Evolutionary conservation across 2,888 invertebrate genomes (phyloP).

Genomic region (Malthinus flaveolus): DNA sequence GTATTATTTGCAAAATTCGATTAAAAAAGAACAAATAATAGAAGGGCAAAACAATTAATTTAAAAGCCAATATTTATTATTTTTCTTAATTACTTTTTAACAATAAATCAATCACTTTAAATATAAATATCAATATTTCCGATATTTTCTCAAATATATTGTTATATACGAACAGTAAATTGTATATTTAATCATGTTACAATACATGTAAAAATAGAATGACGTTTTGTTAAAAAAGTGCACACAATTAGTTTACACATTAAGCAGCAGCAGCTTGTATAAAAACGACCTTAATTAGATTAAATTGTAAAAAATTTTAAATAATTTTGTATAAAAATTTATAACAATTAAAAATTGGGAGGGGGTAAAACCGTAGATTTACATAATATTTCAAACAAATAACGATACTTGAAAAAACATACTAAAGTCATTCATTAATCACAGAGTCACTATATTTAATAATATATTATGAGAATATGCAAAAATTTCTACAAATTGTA

Average conservation of each 20-base stretch:
- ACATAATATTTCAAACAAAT: too few species aligned
- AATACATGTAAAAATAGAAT: constrained; percentile 1
- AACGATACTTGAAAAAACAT: too few species aligned
- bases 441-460: constrained; percentile 46
- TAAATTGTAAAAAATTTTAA: constrained; percentile 4
- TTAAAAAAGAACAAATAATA: too few species aligned
- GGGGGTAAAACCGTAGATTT: too few species aligned
- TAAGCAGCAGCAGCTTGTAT: not conserved
- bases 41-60: not conserved
- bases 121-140: constrained; percentile 3
- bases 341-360: too few species aligned
- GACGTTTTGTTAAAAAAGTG: not conserved
- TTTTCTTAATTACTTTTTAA: not conserved
- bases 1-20: too few species aligned
- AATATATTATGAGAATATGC: constrained; percentile 45
- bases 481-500: constrained; percentile 45
- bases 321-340: not conserved
- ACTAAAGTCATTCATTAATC: constrained; percentile 36
- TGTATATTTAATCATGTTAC: constrained; percentile 1
- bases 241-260: constrained; percentile 1
- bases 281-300: constrained; percentile 1
- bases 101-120: not conserved
- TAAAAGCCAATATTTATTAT: constrained; percentile 4
- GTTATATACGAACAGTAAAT: constrained; percentile 3
- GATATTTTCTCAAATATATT: constrained; percentile 6